These are phyloP conservation scores for Spicauda simplicius DNA, from an alignment of 2,888 invertebrate genomes.

Conservation along the genomic window DNA sequence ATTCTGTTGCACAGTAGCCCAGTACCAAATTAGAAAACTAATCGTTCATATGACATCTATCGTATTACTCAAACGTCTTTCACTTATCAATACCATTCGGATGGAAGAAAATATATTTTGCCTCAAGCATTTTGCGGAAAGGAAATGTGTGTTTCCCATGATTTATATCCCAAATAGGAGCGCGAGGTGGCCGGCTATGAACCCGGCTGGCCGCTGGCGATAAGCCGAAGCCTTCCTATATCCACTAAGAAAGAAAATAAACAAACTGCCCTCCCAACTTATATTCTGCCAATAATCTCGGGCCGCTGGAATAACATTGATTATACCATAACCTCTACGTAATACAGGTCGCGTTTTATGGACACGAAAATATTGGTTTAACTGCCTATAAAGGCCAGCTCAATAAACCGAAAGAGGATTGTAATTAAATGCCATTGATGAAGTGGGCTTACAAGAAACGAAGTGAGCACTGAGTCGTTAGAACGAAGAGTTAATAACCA, in stretches of 20 bases:
- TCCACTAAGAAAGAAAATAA: constrained; percentile 78
- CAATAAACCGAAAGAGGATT: constrained; percentile 34
- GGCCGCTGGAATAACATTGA: constrained; percentile 38
- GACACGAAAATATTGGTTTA: constrained; percentile 54
- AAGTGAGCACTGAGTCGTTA: constrained; percentile 16
- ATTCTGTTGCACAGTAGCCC: no score
- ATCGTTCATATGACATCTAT: constrained; percentile 10
- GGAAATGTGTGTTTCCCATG: constrained; percentile 81
- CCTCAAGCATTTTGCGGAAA: constrained; percentile 73
- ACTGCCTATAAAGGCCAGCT: constrained; percentile 52
- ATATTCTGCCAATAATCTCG: constrained; percentile 70
- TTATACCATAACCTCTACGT: constrained; percentile 32
- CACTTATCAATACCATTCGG: constrained; percentile 61
- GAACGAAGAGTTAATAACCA: constrained; percentile 11
- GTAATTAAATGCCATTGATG: constrained; percentile 33
- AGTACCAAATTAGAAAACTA: not conserved
- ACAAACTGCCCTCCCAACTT: constrained; percentile 70
- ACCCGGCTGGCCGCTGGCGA: constrained; percentile 76
- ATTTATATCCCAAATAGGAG: constrained; percentile 79
- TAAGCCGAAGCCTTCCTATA: constrained; percentile 75
- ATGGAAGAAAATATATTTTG: constrained; percentile 71
- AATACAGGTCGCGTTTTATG: constrained; percentile 37
- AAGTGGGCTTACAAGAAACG: constrained; percentile 29
- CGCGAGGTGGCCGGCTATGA: constrained; percentile 67
- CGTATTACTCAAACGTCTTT: constrained; percentile 47